Evolutionary conservation across 2,888 invertebrate genomes (phyloP).

Genomic region (Erebia epiphron): DNA sequence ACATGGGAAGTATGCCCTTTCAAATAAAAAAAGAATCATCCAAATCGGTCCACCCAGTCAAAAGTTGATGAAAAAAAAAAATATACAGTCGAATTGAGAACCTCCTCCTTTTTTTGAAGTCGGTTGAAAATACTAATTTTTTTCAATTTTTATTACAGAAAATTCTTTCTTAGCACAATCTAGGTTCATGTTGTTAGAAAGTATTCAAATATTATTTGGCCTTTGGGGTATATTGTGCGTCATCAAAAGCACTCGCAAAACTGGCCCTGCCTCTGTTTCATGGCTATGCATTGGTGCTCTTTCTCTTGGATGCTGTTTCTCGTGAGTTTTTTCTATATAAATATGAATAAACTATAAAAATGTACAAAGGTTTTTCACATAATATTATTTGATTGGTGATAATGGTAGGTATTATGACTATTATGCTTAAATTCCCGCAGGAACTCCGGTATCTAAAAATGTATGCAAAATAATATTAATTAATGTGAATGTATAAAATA

Average conservation of each 20-base stretch:
- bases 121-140: too few species aligned
- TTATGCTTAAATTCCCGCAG: too few species aligned
- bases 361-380: too few species aligned
- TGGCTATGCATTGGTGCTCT: constrained; percentile 85
- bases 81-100: too few species aligned
- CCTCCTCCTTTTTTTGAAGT: too few species aligned
- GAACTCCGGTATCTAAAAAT: too few species aligned
- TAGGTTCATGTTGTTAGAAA: constrained; percentile 96
- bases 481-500: background rate
- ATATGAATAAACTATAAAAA: background rate
- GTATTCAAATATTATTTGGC: constrained; percentile 93
- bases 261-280: constrained; percentile 83
- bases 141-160: constrained; percentile 81
- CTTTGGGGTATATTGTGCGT: constrained; percentile 88
- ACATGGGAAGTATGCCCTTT: too few species aligned
- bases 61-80: too few species aligned
- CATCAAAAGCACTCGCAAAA: constrained; percentile 63
- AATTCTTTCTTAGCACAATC: constrained; percentile 96
- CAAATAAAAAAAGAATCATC: too few species aligned
- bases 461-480: background rate
- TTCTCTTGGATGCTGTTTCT: constrained; percentile 88
- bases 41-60: too few species aligned
- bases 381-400: background rate
- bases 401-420: too few species aligned
- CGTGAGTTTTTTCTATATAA: constrained; percentile 74